Evolutionary conservation across 1,140 invertebrate species (phyloP), one percentile per base, ranked within the genome.

Genomic region (Trichomalopsis sarcophagae): DNA sequence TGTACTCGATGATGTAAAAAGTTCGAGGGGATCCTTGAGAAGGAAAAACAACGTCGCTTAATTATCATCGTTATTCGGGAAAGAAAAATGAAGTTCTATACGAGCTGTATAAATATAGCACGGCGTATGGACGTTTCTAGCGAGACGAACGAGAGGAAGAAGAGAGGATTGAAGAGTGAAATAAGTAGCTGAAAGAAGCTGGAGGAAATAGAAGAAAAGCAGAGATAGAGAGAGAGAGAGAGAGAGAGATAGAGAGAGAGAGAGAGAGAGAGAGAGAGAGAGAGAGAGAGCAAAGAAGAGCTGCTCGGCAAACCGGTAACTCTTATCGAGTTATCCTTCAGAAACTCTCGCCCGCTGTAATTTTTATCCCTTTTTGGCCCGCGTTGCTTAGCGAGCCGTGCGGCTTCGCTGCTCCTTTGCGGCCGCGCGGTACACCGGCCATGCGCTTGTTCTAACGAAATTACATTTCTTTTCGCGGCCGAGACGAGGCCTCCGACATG

Each of bases 31-130:
- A 17, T 62, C 55, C 0, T 7, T 21, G 6, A n/a, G 55, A n/a
- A 62, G 17, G 17, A 62, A n/a, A 7, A 62, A 62, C 55, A 62
- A 7, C 55, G 47, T 5, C 1, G 17, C 2, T 21, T 62, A n/a
- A 90, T 90, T 88, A 90, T 82, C 79, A 79, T 88, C 86, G 86
- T 89, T 89, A 90, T 88, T 2, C 17, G 2, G 4, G 5, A 7
- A n/a, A 62, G 55, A 62, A 62, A 7, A 62, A 62, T n/a, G 55
- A 62, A 62, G n/a, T 62, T 62, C 55, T n/a, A 21, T n/a, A 62
- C 1, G 21, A 62, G 17, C 17, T 21, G 1, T 21, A 21, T 6
- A 62, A 21, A 62, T 62, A n/a, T 62, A 62, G 55, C 1, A 62
- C 1, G 1, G 21, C 5, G 17, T 55, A 50, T 6, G 17, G 50